These are phyloP conservation scores for Maniola jurtina DNA, from an alignment of 1,140 invertebrate species.

Conservation along the genomic window DNA sequence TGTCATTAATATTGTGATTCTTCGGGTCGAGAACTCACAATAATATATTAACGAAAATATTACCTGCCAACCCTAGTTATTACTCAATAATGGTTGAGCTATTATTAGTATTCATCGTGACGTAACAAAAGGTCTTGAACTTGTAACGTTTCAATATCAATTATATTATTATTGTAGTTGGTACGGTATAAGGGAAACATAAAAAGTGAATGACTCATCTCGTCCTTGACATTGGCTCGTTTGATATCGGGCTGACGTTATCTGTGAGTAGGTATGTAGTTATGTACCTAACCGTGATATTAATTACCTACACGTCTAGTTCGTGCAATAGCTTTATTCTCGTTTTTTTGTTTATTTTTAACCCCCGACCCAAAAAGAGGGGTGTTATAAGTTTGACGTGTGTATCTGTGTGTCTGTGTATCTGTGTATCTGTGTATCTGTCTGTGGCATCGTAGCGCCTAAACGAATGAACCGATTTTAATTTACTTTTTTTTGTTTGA, in stretches of 20 bases:
- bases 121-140: conserved; percentile 37
- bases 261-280: conserved; percentile 1
- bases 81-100: conserved; percentile 20
- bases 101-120: conserved; percentile 28
- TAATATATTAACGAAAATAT: not conserved
- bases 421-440: too few relatives aligned
- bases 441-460: too few relatives aligned
- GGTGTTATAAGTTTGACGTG: too few relatives aligned
- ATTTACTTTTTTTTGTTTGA: too few relatives aligned
- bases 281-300: not conserved
- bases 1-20: too few relatives aligned
- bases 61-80: conserved; percentile 1
- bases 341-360: too few relatives aligned
- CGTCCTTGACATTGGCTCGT: conserved; percentile 32
- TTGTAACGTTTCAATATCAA: conserved; percentile 34
- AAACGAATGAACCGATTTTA: too few relatives aligned
- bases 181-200: conserved; percentile 22
- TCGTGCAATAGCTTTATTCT: not conserved
- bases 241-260: conserved; percentile 27
- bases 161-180: conserved; percentile 31
- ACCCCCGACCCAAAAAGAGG: too few relatives aligned
- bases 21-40: too few relatives aligned
- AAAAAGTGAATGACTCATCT: conserved; percentile 33
- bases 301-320: not conserved
- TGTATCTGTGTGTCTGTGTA: too few relatives aligned